Evolutionary conservation across 2,113 vertebrate species (phyloP).

Genomic region (Campylorhamphus procurvoides): DNA sequence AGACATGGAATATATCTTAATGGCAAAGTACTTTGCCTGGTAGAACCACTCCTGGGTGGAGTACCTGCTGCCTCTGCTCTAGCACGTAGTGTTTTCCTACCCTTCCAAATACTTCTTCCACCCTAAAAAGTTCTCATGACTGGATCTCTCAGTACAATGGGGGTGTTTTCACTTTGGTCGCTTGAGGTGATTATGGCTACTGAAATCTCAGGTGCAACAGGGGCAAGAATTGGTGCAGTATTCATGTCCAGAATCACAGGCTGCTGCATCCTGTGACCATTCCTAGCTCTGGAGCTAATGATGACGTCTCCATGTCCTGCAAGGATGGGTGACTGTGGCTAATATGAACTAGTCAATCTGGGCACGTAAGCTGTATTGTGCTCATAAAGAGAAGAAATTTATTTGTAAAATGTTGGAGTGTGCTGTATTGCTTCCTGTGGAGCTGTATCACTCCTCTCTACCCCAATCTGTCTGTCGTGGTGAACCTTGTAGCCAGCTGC

Average conservation of each 20-base stretch:
- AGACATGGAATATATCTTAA: not conserved
- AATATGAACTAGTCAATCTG: not conserved
- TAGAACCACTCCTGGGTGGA: not conserved
- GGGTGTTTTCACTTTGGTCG: not conserved
- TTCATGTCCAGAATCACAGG: not conserved
- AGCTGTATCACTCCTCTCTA: not conserved
- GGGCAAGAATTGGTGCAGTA: not conserved
- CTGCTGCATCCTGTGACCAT: not conserved
- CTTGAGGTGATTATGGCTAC: not conserved
- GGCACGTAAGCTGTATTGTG: not conserved
- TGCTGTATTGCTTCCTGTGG: not conserved
- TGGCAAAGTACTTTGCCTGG: not conserved
- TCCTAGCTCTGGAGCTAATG: not conserved
- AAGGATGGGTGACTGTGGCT: not conserved
- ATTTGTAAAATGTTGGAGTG: not conserved
- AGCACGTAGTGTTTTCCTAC: not conserved
- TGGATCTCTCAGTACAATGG: not conserved
- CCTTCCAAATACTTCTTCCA: not conserved
- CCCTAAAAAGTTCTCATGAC: not conserved
- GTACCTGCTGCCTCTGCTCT: not conserved
- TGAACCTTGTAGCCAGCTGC: constrained; percentile 37
- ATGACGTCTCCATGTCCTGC: not conserved
- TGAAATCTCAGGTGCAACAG: not conserved
- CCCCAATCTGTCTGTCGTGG: not conserved
- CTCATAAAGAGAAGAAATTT: not conserved